These are phyloP conservation scores for Limnephilus auricula DNA, from an alignment of 2,888 invertebrate species.

Conservation along the genomic window DNA sequence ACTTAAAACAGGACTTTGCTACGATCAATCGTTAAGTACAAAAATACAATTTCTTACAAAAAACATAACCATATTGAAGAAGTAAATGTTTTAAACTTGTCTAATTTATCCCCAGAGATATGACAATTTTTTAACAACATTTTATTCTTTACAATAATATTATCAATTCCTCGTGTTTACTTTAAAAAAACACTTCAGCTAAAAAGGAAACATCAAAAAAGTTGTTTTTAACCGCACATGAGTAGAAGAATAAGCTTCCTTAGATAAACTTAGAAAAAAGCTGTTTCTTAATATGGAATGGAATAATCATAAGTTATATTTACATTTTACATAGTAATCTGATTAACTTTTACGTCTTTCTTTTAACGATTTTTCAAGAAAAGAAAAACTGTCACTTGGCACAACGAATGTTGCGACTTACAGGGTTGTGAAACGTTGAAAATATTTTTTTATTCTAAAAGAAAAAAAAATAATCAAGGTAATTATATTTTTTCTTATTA, in stretches of 20 bases:
- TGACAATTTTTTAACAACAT: no score
- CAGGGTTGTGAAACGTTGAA: neutral
- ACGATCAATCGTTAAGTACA: no score
- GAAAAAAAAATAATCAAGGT: no score
- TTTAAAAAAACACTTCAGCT: neutral
- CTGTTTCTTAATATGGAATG: neutral
- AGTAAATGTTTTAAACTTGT: no score
- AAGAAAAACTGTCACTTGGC: neutral
- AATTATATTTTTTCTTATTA: no score
- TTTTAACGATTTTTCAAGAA: neutral
- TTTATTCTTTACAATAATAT: no score
- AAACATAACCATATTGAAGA: no score
- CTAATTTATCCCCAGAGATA: no score
- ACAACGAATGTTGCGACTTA: neutral
- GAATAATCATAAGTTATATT: neutral
- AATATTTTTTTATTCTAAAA: no score
- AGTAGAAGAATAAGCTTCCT: neutral
- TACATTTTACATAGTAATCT: neutral
- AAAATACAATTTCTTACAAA: no score
- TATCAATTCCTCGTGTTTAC: neutral
- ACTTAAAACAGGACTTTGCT: no score
- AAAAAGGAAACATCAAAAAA: neutral
- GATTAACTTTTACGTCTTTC: neutral
- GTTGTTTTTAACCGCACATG: neutral
- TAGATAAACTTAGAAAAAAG: neutral